These are phyloP conservation scores for Leptestheria dahalacensis DNA, from an alignment of 1,140 invertebrate genomes.

Conservation along the genomic window DNA sequence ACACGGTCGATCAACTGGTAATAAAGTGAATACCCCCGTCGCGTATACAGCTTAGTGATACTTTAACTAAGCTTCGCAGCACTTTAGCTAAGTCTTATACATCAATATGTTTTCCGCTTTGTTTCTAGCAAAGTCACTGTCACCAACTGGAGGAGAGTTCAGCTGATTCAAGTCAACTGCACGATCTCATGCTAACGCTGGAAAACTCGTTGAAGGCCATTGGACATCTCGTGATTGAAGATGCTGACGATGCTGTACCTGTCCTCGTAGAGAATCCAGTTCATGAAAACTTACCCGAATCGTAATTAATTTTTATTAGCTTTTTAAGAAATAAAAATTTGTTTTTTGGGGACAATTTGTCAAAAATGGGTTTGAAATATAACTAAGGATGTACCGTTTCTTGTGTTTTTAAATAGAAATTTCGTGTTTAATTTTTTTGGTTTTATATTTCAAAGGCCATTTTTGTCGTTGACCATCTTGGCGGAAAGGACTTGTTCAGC, in stretches of 20 bases:
- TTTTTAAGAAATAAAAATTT: too few species aligned
- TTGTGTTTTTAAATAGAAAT: too few species aligned
- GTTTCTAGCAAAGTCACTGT: constrained; percentile 9
- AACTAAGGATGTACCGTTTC: too few species aligned
- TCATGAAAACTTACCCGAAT: background rate
- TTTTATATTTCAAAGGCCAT: background rate
- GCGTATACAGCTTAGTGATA: too few species aligned
- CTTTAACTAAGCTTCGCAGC: too few species aligned
- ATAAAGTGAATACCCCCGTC: background rate
- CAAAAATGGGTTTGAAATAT: too few species aligned
- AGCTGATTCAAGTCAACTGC: background rate
- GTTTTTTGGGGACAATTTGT: too few species aligned
- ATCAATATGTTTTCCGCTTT: background rate
- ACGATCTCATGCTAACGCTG: constrained; percentile 2
- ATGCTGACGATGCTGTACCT: background rate
- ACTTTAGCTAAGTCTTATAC: too few species aligned
- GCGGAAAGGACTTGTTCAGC: constrained; percentile 2
- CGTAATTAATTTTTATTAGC: background rate
- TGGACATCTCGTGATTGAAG: constrained; percentile 6
- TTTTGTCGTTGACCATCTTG: background rate
- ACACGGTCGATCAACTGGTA: constrained; percentile 8
- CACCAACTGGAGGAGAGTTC: constrained; percentile 7
- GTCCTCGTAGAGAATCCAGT: background rate
- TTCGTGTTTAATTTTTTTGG: too few species aligned
- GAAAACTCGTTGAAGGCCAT: constrained; percentile 1